Conservation (phyloP, 2,888 invertebrate genomes). For the Trichopoda pennipes region DNA sequence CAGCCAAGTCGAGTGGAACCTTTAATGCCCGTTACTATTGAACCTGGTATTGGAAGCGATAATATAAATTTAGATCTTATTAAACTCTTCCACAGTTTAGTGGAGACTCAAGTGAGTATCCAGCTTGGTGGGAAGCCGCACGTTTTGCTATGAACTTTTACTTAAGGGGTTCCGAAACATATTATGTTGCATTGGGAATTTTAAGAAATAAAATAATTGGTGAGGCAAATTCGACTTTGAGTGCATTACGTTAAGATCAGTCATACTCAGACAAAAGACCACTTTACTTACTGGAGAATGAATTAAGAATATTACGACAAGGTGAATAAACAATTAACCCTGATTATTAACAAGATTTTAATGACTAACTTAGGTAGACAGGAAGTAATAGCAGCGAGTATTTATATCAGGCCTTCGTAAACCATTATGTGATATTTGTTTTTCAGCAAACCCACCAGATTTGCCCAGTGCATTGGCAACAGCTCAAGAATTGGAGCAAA, state of each 20-base stretch:
- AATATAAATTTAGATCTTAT: constrained; percentile 23
- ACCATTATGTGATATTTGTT: constrained; percentile 3
- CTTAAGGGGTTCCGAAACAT: constrained; percentile 23
- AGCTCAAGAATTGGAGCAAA: constrained; percentile 58
- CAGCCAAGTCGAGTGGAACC: constrained; percentile 12
- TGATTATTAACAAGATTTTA: constrained; percentile 49
- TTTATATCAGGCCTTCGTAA: constrained; percentile 45
- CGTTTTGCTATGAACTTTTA: constrained; percentile 12
- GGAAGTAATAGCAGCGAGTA: constrained; percentile 44
- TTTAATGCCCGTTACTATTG: not conserved
- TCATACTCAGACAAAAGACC: constrained; percentile 64
- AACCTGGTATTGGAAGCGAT: not conserved
- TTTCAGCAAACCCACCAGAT: not conserved
- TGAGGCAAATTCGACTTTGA: constrained; percentile 52
- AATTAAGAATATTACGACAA: constrained; percentile 46
- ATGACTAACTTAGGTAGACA: constrained; percentile 56
- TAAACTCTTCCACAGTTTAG: constrained; percentile 15
- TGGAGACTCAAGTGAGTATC: not conserved
- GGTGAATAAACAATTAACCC: constrained; percentile 4
- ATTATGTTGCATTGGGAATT: constrained; percentile 46
- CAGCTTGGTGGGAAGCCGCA: constrained; percentile 17
- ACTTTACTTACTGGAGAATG: constrained; percentile 61
- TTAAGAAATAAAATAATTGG: constrained; percentile 50
- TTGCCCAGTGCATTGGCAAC: constrained; percentile 15
- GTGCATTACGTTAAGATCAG: constrained; percentile 58